Conservation (phyloP, 2,113 vertebrate species). For the Pygathrix nemaeus region DNA sequence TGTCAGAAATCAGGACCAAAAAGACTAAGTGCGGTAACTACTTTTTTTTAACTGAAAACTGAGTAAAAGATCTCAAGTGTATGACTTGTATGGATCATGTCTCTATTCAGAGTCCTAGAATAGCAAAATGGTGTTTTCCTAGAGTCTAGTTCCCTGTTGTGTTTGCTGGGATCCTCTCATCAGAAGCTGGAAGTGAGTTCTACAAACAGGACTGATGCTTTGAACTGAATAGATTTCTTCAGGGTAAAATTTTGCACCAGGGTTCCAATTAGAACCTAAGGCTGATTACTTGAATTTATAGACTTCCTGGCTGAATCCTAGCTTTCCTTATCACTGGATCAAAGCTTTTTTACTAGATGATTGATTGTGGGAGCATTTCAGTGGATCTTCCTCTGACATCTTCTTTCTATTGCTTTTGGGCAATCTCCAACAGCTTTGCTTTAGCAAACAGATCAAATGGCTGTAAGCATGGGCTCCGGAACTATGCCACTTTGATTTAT, state of each 20-base stretch:
- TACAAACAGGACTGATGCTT: not conserved
- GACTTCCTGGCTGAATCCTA: not conserved
- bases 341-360: not conserved
- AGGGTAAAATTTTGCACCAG: slow-evolving; percentile 19
- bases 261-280: slow-evolving; percentile 40
- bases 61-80: not conserved
- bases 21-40: not conserved
- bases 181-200: not conserved
- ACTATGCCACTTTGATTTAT: not conserved
- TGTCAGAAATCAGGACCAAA: not conserved
- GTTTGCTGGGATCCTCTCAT: not conserved
- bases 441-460: not conserved
- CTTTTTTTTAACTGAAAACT: not conserved
- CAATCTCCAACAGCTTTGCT: not conserved
- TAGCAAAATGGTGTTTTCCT: not conserved
- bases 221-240: slow-evolving; percentile 17
- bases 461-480: not conserved
- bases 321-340: not conserved
- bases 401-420: not conserved
- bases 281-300: not conserved
- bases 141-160: not conserved
- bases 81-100: not conserved
- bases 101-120: not conserved
- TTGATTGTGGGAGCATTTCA: not conserved
- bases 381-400: not conserved